These are phyloP conservation scores for Mormyrus hasselquistii DNA, from an alignment of 2,797 vertebrate genomes.

Conservation along the genomic window DNA sequence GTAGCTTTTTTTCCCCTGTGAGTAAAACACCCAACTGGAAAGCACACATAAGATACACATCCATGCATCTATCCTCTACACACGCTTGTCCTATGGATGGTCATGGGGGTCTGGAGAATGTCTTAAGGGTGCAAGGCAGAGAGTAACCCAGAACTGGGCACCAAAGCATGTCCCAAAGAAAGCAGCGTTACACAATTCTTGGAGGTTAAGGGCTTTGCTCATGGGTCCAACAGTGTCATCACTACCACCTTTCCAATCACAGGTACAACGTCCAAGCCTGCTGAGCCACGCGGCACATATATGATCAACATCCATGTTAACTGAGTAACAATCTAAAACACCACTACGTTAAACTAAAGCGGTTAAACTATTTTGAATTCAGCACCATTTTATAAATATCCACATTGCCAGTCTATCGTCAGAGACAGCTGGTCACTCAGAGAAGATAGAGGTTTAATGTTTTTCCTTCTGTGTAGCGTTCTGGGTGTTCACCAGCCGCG, in stretches of 20 bases:
- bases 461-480: background rate
- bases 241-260: background rate
- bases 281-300: background rate
- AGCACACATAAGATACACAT: background rate
- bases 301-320: background rate
- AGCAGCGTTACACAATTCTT: background rate
- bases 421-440: background rate
- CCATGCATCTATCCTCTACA: background rate
- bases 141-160: background rate
- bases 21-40: background rate
- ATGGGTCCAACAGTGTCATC: background rate
- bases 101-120: background rate
- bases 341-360: background rate
- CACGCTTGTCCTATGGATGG: background rate
- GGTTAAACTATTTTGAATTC: background rate
- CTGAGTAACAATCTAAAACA: background rate
- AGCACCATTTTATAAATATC: background rate
- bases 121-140: background rate
- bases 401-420: background rate
- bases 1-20: background rate
- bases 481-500: background rate
- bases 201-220: background rate
- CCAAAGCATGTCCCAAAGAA: background rate
- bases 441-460: background rate
- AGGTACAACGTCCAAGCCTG: background rate